A percentile compares a stretch with the other conserved stretches of the same genome.
Evolutionary conservation across 2,113 vertebrate genomes (phyloP).

Genomic region (Elephantulus edwardii): DNA sequence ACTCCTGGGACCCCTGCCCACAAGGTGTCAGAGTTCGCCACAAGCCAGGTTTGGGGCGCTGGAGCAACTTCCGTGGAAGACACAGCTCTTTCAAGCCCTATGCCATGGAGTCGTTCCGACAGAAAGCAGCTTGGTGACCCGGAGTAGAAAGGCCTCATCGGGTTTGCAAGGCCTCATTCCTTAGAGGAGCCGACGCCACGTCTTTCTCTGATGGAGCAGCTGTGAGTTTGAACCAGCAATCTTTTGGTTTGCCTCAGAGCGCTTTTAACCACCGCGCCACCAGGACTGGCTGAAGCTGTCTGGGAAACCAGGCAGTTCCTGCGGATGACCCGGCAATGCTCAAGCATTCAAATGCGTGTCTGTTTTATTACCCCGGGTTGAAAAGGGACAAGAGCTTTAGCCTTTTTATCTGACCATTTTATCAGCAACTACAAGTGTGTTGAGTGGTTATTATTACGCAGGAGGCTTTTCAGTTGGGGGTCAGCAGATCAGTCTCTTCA

Average conservation of each 20-base stretch:
- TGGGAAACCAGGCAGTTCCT: background rate
- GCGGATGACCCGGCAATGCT: background rate
- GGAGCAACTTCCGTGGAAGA: no score
- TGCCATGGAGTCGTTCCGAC: background rate
- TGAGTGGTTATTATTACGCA: constrained; percentile 65
- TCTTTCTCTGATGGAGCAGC: background rate
- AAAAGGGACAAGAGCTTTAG: constrained; percentile 70
- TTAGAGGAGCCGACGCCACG: background rate
- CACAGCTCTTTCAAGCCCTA: background rate
- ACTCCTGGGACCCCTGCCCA: fast-evolving
- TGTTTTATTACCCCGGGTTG: constrained; percentile 64
- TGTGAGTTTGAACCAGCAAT: background rate
- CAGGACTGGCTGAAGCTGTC: background rate
- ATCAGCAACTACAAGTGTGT: constrained; percentile 74
- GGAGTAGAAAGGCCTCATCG: no score
- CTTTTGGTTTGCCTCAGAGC: no score
- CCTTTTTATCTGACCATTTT: constrained; percentile 70
- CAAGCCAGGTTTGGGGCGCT: no score
- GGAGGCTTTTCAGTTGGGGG: constrained; percentile 70
- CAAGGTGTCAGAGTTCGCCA: no score
- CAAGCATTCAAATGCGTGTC: constrained; percentile 64
- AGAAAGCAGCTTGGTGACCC: no score
- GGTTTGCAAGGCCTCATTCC: background rate
- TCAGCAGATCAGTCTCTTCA: constrained; percentile 75
- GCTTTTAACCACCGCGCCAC: background rate